These are phyloP conservation scores for Thecocarcelia acutangulata DNA, from an alignment of 2,888 invertebrate species.

Conservation along the genomic window DNA sequence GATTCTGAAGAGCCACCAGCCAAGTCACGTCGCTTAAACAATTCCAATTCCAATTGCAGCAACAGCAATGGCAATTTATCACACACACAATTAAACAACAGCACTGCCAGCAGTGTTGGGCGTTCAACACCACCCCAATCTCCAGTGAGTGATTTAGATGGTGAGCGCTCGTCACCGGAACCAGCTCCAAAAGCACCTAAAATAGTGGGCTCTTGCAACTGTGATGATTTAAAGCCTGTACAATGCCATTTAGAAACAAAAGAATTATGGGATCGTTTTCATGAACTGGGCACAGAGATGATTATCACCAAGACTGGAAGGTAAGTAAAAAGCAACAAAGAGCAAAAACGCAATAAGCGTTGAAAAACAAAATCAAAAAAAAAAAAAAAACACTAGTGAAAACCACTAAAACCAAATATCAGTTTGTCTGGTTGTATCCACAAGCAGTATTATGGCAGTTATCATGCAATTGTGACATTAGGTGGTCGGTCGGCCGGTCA, in stretches of 20 bases:
- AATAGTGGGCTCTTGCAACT: constrained; percentile 87
- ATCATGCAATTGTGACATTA: constrained; percentile 73
- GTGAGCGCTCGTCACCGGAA: constrained; percentile 80
- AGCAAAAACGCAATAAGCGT: constrained; percentile 3
- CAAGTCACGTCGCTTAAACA: constrained; percentile 76
- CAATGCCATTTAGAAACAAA: constrained; percentile 96
- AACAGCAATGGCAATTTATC: constrained; percentile 70
- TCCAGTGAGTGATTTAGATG: constrained; percentile 80
- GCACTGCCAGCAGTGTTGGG: constrained; percentile 78
- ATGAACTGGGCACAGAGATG: constrained; percentile 97
- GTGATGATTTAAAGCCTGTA: constrained; percentile 91
- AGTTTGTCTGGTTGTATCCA: constrained; percentile 18
- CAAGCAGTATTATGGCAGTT: constrained; percentile 52
- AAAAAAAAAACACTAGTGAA: neutral
- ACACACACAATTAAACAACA: constrained; percentile 74
- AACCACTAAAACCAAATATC: constrained; percentile 20
- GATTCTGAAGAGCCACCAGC: constrained; percentile 83
- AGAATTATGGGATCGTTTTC: constrained; percentile 98
- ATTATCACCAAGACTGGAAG: constrained; percentile 98
- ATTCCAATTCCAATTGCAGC: constrained; percentile 70
- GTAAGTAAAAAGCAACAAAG: constrained; percentile 82
- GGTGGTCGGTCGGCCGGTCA: constrained; percentile 31
- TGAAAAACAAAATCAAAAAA: too few species aligned
- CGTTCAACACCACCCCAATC: constrained; percentile 81
- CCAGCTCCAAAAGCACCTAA: constrained; percentile 82